Evolutionary conservation across 2,113 vertebrate genomes (phyloP), one percentile per base, ranked within the genome.

Genomic region (Zingel zingel): DNA sequence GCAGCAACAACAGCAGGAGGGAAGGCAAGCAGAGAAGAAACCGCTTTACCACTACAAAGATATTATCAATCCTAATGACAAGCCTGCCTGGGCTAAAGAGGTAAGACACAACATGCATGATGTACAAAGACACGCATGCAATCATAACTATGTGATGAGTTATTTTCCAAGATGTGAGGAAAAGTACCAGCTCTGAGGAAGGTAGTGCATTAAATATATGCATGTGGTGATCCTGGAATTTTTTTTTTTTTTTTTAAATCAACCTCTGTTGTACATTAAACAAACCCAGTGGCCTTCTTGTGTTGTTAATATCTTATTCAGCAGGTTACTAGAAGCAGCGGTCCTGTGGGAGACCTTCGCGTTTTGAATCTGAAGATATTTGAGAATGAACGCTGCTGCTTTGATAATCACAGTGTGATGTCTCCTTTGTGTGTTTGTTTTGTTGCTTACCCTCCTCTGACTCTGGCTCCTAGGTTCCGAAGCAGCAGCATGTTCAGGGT

Each of bases 61-160:
- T 77, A 94, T 96, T 45, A 92, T 95, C 90, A 98, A 97, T 91
- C 96, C 97, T 57, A 96, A 88, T 0, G 97, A 99, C 94, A 99
- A 99, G 71, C 98, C 98, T 15, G 96, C 97, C 0, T 99, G 98
- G 98, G 98, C 98, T 83, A 99, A 98, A 92, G 97, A 99, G 97
- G 98, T 98, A 91, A 65, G 59, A 45, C 59, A 21, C 23, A 48
- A 45, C 68, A 62, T 65, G 82, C 61, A 59, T 62, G 62, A 23
- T 30, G 18, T 13, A 27, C 45, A 71, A 53, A 83, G 21, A 47
- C 72, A 61, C 47, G 43, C 68, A 36, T 36, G 56, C 19, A 43
- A 1, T 67, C 72, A 9, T 84, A 39, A 63, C 58, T 56, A 27
- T 57, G 36, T 64, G 18, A 68, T 25, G 23, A 61, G 36, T 50